These are phyloP conservation scores for Chalcis sispes DNA, from an alignment of 2,888 invertebrate genomes.

Conservation along the genomic window DNA sequence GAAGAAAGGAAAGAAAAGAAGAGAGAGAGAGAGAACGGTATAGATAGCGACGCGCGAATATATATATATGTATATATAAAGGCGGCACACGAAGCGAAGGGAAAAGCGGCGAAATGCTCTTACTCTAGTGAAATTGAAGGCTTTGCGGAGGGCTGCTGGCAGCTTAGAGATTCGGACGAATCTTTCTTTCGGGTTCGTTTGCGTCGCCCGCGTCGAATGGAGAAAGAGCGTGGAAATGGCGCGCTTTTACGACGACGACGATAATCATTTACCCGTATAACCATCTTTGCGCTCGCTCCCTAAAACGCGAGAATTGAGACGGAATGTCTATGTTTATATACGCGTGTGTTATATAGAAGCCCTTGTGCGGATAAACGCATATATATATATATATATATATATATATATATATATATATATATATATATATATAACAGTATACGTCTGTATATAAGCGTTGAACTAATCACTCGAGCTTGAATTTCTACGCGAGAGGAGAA, in stretches of 20 bases:
- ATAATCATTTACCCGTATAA: constrained; percentile 48
- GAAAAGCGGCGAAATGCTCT: constrained; percentile 62
- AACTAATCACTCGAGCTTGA: constrained; percentile 19
- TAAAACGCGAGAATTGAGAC: no score
- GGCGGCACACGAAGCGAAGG: constrained; percentile 65
- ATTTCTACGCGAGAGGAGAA: background rate
- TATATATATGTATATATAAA: no score
- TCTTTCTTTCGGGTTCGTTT: constrained; percentile 60
- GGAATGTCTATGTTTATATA: no score
- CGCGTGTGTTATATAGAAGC: no score
- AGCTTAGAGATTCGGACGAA: constrained; percentile 68
- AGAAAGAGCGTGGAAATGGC: background rate
- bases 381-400: no score
- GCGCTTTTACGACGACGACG: constrained; percentile 50
- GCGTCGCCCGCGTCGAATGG: background rate
- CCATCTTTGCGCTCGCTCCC: background rate
- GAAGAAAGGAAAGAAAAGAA: background rate
- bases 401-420: no score
- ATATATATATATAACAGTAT: no score
- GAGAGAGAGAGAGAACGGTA: constrained; percentile 31
- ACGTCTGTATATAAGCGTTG: background rate
- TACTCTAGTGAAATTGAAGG: constrained; percentile 74
- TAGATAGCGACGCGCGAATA: no score
- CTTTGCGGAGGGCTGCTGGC: constrained; percentile 63
- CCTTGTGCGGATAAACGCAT: no score